Conservation (phyloP, 2,113 vertebrate genomes). For the Gymnogyps californianus region DNA sequence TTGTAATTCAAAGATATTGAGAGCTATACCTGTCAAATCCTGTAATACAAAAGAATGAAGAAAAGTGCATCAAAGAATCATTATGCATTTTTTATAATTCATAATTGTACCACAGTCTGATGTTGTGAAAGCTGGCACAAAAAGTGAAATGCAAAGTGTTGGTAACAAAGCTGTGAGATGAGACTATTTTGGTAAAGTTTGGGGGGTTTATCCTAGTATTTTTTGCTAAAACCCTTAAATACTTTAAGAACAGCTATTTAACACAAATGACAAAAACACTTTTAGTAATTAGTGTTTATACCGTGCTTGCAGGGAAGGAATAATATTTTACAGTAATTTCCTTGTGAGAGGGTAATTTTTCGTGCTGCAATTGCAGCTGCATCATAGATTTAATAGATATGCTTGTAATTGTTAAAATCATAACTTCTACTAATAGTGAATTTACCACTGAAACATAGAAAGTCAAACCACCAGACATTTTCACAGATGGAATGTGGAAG, state of each 20-base stretch:
- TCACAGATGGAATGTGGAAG: not conserved
- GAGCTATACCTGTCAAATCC: not conserved
- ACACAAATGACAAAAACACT: not conserved
- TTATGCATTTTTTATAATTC: not conserved
- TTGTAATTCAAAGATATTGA: not conserved
- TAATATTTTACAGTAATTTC: not conserved
- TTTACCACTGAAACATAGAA: not conserved
- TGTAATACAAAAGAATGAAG: not conserved
- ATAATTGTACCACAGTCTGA: not conserved
- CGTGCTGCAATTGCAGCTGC: not conserved
- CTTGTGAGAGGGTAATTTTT: not conserved
- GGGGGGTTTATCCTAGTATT: accelerated
- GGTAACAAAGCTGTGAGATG: not conserved
- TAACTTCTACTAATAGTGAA: not conserved
- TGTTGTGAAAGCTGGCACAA: not conserved
- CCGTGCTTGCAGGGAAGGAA: not conserved
- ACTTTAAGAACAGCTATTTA: not conserved
- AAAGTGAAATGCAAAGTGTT: not conserved
- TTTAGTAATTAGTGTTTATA: not conserved
- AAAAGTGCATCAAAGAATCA: not conserved
- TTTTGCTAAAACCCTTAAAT: not conserved
- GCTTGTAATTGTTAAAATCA: not conserved
- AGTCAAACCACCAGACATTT: not conserved
- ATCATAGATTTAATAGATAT: not conserved
- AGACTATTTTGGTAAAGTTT: not conserved